Base-by-base conservation (phyloP, 2,113 vertebrate genomes). In the Dinomys branickii region DNA sequence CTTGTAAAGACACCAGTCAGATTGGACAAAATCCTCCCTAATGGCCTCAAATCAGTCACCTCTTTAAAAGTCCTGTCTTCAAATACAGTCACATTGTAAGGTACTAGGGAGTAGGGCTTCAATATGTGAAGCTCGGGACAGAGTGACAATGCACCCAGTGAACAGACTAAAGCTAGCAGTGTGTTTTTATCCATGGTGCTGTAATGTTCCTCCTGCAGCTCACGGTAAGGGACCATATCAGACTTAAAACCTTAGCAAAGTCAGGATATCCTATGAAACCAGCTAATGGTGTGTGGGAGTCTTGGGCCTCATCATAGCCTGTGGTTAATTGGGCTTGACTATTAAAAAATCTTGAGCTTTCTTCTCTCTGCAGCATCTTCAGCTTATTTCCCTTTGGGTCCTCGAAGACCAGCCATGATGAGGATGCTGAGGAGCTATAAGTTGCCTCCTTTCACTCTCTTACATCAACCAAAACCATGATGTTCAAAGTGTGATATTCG, bases 221-320 rank as follows among this genome's bases (percentile, higher is more conserved):
- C 19, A 50, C 1, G 20, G 59, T 35, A 9, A 85, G 50, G 44
- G 19, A 41, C 33, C 2, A 0, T 44, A 24, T 3, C 35, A 38
- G 73, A 59, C 13, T 12, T 38, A 50, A 17, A 71, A 52, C 38
- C 20, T 35, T 0, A 50, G 73, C 9, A 26, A 83, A 67, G 54
- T 19, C 11, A 13, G 88, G 77, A 41, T 35, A 16, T 3, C 26
- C n/a, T 78, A 41, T 24, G 38, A 35, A 63, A 11, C 26, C 2
- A 22, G 1, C 3, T 4, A 3, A 35, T 41, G 22, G 47, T 38
- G 33, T 14, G n/a, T 0, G 17, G n/a, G n/a, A n/a, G n/a, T 26
- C 90, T 61, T 22, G 88, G 41, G 80, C 63, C 33, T 61, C 35
- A n/a, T 7, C 4, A n/a, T 5, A 20, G 73, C 59, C 24, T 3